phyloP scores from a whole-genome alignment of 2,113 vertebrate genomes.

The Psilopsiagon aymara region DNA sequence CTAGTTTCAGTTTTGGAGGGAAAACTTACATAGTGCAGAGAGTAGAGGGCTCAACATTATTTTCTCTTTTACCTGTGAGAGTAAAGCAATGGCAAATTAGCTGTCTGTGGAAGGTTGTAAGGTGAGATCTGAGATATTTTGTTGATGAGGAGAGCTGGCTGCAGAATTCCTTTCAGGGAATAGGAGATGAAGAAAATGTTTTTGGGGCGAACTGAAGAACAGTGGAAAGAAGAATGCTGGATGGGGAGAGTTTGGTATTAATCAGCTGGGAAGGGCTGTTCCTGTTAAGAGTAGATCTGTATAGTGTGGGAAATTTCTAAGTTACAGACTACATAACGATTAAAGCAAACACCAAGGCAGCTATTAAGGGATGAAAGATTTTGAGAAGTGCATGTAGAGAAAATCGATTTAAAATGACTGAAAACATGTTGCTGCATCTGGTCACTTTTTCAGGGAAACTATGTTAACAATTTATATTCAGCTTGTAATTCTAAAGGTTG shows the following conservation, averaged over 20 bases:
- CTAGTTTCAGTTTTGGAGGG: background rate
- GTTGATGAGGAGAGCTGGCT: background rate
- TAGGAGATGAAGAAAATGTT: background rate
- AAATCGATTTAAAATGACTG: background rate
- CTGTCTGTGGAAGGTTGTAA: background rate
- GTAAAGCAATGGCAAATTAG: background rate
- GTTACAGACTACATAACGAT: background rate
- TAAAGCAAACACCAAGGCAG: background rate
- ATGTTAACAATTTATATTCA: background rate
- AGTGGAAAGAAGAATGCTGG: background rate
- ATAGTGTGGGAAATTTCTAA: background rate
- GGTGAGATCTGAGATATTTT: background rate
- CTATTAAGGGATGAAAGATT: background rate
- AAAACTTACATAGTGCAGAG: background rate
- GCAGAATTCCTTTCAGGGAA: background rate
- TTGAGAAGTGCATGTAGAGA: background rate
- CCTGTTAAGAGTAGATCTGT: background rate
- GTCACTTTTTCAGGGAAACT: background rate
- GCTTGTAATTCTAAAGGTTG: background rate
- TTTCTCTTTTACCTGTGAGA: background rate
- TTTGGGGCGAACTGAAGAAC: background rate
- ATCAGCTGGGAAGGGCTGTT: background rate
- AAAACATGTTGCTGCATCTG: background rate
- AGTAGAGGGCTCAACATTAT: background rate
- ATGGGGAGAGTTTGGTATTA: background rate